Percentiles rank a stretch among this genome's conserved stretches.
phyloP scores from a whole-genome alignment of 2,113 vertebrate genomes.

The Isurus oxyrinchus region DNA sequence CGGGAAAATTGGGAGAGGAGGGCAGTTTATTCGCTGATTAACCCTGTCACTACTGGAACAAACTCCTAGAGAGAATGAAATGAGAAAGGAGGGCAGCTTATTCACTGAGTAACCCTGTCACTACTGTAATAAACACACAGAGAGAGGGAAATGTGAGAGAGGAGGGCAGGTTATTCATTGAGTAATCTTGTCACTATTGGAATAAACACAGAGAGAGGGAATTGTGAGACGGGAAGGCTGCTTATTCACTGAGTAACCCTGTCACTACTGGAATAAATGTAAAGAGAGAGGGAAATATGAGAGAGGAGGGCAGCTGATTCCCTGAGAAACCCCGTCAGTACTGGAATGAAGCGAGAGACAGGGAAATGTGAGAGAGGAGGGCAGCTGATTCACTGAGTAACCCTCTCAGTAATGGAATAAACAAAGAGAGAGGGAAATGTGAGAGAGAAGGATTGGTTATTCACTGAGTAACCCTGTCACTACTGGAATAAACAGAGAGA shows the following conservation, averaged over 20 bases:
- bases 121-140: neutral
- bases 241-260: neutral
- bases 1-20: neutral
- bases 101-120: neutral
- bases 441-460: neutral
- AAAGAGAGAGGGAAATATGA: neutral
- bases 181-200: neutral
- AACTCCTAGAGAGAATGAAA: no score
- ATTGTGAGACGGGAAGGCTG: neutral
- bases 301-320: neutral
- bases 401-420: neutral
- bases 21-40: neutral
- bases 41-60: neutral
- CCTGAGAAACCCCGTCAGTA: neutral
- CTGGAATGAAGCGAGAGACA: neutral
- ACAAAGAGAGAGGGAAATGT: neutral
- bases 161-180: neutral
- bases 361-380: neutral
- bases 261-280: neutral
- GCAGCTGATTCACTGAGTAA: neutral
- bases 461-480: neutral
- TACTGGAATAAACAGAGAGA: neutral
- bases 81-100: neutral
- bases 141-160: neutral
- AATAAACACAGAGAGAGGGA: neutral